phyloP scores from a whole-genome alignment of 2,113 vertebrate genomes.

The Scophthalmus maximus region DNA sequence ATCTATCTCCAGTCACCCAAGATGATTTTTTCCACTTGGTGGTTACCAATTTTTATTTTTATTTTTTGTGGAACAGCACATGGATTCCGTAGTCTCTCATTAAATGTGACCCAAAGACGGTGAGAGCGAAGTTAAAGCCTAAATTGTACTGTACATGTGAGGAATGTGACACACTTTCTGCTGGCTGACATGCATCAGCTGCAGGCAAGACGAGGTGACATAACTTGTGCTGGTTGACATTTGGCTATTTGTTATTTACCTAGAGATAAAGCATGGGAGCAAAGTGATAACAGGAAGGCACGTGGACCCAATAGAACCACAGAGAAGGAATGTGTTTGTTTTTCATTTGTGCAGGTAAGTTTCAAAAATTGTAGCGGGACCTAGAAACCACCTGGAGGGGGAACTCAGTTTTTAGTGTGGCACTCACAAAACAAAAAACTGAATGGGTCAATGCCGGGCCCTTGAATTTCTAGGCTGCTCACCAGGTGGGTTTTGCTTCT shows the following conservation, averaged over 20 bases:
- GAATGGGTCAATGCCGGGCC: too few species aligned
- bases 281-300: conserved; percentile 11
- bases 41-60: background rate
- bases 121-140: background rate
- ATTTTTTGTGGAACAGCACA: background rate
- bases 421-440: too few species aligned
- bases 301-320: background rate
- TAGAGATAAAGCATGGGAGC: conserved; percentile 11
- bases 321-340: background rate
- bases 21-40: background rate
- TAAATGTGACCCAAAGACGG: background rate
- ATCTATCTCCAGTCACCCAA: conserved; percentile 20
- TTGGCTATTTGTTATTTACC: conserved; percentile 39
- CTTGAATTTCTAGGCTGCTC: too few species aligned
- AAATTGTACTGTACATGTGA: background rate
- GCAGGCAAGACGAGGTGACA: conserved; percentile 21
- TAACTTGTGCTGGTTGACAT: conserved; percentile 6
- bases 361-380: background rate
- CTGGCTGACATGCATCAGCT: conserved; percentile 31
- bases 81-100: background rate
- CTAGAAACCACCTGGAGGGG: background rate
- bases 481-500: too few species aligned
- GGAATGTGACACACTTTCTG: conserved; percentile 30
- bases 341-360: background rate
- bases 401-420: background rate